Base-by-base conservation (phyloP, 2,888 invertebrate genomes). In the Lordiphosa fenestrarum region DNA sequence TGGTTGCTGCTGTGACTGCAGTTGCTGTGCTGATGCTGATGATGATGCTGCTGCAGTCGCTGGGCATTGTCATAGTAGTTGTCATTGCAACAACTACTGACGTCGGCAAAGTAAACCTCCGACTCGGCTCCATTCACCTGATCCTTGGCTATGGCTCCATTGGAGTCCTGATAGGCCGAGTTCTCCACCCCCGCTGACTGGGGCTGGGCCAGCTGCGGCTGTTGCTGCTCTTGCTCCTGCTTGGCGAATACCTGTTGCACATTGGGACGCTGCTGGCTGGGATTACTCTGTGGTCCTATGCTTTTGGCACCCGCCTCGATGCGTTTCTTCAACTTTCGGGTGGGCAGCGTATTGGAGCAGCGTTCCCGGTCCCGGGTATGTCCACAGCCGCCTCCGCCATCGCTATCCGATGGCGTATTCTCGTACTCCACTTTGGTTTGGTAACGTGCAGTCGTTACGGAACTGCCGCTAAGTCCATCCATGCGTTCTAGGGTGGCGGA, bases 31-130 rank as follows among this genome's bases (percentile, higher is more conserved):
- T 84, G 83, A 39, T 80, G 84, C n/a, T 56, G 75, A 7, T 53
- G 70, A 2, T 61, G 63, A n/a, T 53, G 44, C 30, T 71, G 72
- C 10, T 69, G 73, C n/a, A 66, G 69, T 2, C 71, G 65, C 49
- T 78, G 80, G 2, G 88, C 85, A 55, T 90, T 89, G 51, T 90
- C 89, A 47, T 90, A 90, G 63, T 88, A 90, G 57, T 87, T 89
- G 60, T 90, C 89, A 61, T 90, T 94, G 80, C 95, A 95, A 80
- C 95, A 95, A 58, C 95, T 95, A 23, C 95, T 95, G 0, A 95
- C 95, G 73, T 96, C 95, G 0, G 95, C 95, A 81, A 96, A 96
- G 85, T 96, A 96, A 0, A 96, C 93, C 86, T 96, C 96, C 0
- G 95, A 95, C 83, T 95, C 95, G 0, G 94, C 92, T 15, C 93